Conservation (phyloP, 2,888 invertebrate genomes). For the Cryptus armator region DNA sequence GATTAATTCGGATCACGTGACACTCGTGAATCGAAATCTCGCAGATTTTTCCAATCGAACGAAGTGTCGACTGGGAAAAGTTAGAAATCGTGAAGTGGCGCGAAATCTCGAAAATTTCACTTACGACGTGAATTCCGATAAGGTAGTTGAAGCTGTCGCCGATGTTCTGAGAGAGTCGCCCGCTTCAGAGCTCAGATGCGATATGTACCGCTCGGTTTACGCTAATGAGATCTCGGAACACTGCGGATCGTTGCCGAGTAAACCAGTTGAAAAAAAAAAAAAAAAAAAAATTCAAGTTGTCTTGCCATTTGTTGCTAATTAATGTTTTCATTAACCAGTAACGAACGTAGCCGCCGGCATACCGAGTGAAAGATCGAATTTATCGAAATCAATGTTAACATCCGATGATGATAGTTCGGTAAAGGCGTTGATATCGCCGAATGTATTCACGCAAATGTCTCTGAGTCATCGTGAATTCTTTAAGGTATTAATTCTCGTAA, state of each 20-base stretch:
- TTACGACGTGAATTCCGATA: slow-evolving; percentile 37
- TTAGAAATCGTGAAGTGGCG: slow-evolving; percentile 44
- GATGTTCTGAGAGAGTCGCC: slow-evolving; percentile 52
- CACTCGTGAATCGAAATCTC: slow-evolving; percentile 68
- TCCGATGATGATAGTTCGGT: slow-evolving; percentile 73
- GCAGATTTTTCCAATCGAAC: slow-evolving; percentile 72
- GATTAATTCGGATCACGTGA: slow-evolving; percentile 67
- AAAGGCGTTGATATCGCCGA: slow-evolving; percentile 84
- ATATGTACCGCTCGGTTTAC: slow-evolving; percentile 58
- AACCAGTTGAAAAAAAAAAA: background rate
- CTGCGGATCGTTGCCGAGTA: slow-evolving; percentile 30
- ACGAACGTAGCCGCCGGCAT: slow-evolving; percentile 41
- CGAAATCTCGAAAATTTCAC: slow-evolving; percentile 18
- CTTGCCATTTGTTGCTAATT: background rate
- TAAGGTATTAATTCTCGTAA: slow-evolving; percentile 73
- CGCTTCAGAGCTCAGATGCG: background rate
- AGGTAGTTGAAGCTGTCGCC: slow-evolving; percentile 31
- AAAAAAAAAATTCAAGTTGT: background rate
- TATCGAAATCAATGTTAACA: slow-evolving; percentile 45
- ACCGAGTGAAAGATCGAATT: slow-evolving; percentile 48
- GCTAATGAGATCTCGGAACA: slow-evolving; percentile 45
- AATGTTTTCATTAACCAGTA: background rate
- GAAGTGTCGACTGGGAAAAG: slow-evolving; percentile 58
- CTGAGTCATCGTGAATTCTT: slow-evolving; percentile 84
- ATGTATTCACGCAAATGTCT: slow-evolving; percentile 84